These are phyloP conservation scores for Sus cebifrons DNA, from an alignment of 2,797 vertebrate genomes.

Conservation along the genomic window DNA sequence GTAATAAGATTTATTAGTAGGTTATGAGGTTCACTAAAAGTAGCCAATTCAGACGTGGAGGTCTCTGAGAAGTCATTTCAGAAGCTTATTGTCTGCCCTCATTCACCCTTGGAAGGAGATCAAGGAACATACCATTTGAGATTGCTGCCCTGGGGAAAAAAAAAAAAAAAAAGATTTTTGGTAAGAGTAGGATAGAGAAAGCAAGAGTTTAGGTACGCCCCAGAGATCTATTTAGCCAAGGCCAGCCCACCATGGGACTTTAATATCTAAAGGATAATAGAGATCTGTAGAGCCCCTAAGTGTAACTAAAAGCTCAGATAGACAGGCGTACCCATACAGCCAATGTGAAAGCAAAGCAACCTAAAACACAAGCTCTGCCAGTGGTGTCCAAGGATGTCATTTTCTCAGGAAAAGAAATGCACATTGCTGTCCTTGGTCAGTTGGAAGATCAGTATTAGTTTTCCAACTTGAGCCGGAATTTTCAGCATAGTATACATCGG, in stretches of 20 bases:
- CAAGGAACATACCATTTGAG: neutral
- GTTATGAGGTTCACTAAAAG: neutral
- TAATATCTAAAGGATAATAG: neutral
- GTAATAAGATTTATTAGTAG: neutral
- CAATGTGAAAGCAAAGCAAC: neutral
- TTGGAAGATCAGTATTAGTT: neutral
- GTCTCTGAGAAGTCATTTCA: neutral
- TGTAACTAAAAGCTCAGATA: neutral
- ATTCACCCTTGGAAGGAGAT: neutral
- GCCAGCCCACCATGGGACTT: neutral
- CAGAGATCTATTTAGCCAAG: neutral
- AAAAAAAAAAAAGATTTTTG: neutral
- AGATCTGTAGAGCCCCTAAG: neutral
- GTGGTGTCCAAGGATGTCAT: neutral
- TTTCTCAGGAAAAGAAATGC: neutral
- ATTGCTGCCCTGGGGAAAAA: neutral
- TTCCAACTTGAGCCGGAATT: neutral
- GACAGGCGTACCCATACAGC: fast-evolving
- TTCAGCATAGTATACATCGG: neutral
- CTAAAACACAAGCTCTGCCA: neutral
- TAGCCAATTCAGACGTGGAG: neutral
- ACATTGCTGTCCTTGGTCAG: neutral
- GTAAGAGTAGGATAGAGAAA: neutral
- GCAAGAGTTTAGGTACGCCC: neutral
- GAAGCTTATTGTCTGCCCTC: neutral